Conservation (phyloP, 2,888 invertebrate species). For the Cataglyphis altisquamis region DNA sequence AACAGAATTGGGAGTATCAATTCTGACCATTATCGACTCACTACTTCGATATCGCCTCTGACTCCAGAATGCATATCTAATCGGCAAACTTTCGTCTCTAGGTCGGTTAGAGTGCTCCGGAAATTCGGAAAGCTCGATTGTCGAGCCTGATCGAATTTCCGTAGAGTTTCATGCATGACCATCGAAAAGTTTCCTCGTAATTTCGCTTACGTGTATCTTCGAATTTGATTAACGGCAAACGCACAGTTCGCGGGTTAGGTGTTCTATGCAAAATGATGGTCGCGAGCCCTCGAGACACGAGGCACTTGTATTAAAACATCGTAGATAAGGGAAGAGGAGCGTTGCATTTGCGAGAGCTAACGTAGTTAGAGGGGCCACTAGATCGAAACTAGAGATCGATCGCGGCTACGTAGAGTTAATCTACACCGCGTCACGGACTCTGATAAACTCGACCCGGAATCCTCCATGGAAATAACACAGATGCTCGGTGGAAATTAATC, state of each 20-base stretch:
- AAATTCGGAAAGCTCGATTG: conserved; percentile 21
- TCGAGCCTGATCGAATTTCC: conserved; percentile 41
- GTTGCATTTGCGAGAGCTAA: conserved; percentile 28
- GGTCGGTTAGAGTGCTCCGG: conserved; percentile 21
- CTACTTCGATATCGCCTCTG: background rate
- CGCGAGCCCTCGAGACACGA: background rate
- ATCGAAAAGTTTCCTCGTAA: conserved; percentile 41
- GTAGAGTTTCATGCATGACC: conserved; percentile 18
- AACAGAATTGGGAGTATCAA: conserved; percentile 27
- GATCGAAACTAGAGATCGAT: conserved; percentile 41
- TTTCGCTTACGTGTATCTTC: conserved; percentile 19
- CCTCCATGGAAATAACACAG: conserved; percentile 53
- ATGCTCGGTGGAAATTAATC: conserved; percentile 57
- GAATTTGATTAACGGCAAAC: conserved; percentile 33
- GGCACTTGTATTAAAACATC: conserved; percentile 29
- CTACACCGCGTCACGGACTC: conserved; percentile 34
- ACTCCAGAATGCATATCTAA: conserved; percentile 28
- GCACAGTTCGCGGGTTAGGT: background rate
- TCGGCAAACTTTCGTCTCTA: conserved; percentile 36
- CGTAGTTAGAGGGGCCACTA: conserved; percentile 26
- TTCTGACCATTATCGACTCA: conserved; percentile 22
- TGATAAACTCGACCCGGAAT: conserved; percentile 47
- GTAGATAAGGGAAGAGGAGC: background rate
- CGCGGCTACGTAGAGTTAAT: conserved; percentile 38
- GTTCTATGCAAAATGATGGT: background rate